A percentile compares a stretch with the other conserved stretches of the same genome.
These are phyloP conservation scores for Larimichthys crocea DNA, from an alignment of 2,113 vertebrate genomes.

Conservation along the genomic window DNA sequence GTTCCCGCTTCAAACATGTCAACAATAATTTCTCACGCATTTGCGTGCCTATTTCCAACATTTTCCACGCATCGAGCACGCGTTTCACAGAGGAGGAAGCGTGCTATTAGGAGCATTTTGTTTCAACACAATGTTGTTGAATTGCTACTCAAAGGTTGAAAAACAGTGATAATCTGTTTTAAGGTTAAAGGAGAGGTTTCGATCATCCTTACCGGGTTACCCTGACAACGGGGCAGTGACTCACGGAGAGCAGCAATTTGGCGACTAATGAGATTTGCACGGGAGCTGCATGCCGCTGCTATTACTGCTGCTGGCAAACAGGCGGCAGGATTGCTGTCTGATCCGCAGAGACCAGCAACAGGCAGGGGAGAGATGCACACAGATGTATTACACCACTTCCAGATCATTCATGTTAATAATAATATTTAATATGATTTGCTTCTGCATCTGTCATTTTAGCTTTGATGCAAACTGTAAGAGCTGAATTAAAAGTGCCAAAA, in stretches of 20 bases:
- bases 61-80: background rate
- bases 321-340: conserved; percentile 3
- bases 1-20: background rate
- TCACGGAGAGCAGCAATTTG: conserved; percentile 80
- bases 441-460: background rate
- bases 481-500: background rate
- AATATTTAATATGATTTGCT: background rate
- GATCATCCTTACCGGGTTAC: conserved; percentile 73
- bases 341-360: conserved; percentile 29
- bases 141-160: background rate
- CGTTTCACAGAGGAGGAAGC: background rate
- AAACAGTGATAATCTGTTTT: conserved; percentile 6
- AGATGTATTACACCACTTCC: background rate
- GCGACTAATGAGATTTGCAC: conserved; percentile 82
- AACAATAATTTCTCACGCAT: no score
- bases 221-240: conserved; percentile 82
- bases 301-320: conserved; percentile 61
- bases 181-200: conserved; percentile 34
- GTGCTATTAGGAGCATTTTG: background rate
- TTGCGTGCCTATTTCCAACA: no score
- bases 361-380: background rate
- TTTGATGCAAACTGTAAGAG: background rate
- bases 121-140: background rate
- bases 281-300: conserved; percentile 76
- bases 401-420: background rate